Evolutionary conservation across 2,888 invertebrate species (phyloP), one percentile per base, ranked within the genome.

Genomic region (Nemapogon koenigi): DNA sequence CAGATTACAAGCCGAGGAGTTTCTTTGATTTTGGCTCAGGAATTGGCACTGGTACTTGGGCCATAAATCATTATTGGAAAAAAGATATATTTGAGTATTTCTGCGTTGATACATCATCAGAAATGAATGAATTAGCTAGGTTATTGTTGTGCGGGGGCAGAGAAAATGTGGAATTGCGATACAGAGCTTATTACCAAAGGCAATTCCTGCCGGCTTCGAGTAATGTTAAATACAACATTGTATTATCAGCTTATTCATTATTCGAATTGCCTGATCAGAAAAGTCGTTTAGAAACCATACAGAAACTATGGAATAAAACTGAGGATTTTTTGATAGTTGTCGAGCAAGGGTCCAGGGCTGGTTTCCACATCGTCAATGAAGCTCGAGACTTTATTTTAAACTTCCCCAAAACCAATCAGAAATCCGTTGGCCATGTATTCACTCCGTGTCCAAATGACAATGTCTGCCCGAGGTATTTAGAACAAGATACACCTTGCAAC

Each of bases 1-100:
- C 81, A 0, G 61, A 83, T 13, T 97, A 90, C 58, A 75, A 76
- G 41, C 97, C 97, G 0, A 71, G 81, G 41, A 85, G 86, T 42
- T 82, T 94, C 46, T 90, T 96, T 49, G 96, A 97, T 70, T 94
- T 92, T 63, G 97, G 97, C 1, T 92, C 95, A 3, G 97, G 97
- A 1, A 70, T 92, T 3, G 96, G 95, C 0, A 89, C 91, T 0
- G 90, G 86, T 0, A 84, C 87, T 38, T 95, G 95, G 95, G 96
- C 92, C 0, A 85, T 88, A 0, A 86, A 87, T 50, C 61, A 73
- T 3, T 73, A 82, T 11, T 97, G 94, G 94, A 71, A 80, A 6
- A 68, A 83, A 0, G 62, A 83, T 14, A 80, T 96, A 18, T 84
- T 81, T 51, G 96, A 97, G 68, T 91, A 91, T 59, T 89, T 88